phyloP scores from a whole-genome alignment of 2,113 vertebrate species.

The Alethe castanea region DNA sequence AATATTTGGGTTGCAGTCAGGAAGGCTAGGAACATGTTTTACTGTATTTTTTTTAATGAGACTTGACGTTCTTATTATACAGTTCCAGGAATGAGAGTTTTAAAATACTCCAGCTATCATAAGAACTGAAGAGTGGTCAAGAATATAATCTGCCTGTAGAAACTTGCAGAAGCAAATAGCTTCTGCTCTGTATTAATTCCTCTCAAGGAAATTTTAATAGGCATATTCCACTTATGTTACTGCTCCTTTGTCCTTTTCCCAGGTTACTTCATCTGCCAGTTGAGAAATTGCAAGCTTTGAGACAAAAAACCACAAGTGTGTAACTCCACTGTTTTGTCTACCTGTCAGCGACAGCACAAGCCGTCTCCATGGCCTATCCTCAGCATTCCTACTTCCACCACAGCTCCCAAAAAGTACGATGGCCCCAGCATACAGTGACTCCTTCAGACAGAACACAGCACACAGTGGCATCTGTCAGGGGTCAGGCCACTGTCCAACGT shows the following conservation, averaged over 20 bases:
- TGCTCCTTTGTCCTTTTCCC: background rate
- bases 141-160: background rate
- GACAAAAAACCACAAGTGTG: background rate
- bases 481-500: background rate
- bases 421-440: background rate
- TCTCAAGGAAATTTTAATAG: background rate
- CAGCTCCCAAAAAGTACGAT: background rate
- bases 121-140: conserved; percentile 24
- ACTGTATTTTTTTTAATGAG: background rate
- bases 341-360: background rate
- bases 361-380: background rate
- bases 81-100: background rate
- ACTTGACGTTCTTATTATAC: background rate
- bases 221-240: background rate
- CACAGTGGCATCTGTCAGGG: background rate
- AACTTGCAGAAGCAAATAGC: background rate
- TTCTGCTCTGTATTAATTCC: background rate
- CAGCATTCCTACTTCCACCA: background rate
- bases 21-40: background rate
- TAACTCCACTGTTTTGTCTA: background rate
- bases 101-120: background rate
- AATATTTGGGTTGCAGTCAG: background rate
- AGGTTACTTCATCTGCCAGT: background rate
- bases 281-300: background rate
- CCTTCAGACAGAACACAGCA: background rate